A percentile compares a stretch with the other conserved stretches of the same genome.
Conservation (phyloP, 2,113 vertebrate genomes). For the Platichthys flesus region DNA sequence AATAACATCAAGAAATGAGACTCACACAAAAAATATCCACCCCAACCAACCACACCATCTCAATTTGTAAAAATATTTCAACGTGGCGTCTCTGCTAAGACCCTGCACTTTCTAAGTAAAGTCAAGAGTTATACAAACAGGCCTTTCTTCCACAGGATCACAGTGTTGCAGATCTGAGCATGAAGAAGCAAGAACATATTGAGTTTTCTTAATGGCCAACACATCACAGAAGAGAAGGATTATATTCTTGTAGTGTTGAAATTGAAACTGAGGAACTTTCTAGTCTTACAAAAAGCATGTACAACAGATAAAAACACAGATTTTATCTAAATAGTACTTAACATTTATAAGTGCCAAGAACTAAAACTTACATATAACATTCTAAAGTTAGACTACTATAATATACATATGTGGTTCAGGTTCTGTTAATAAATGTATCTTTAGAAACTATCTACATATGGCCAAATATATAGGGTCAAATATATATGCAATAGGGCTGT, state of each 20-base stretch:
- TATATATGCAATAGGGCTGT: too few relatives aligned
- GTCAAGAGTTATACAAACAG: constrained; percentile 15
- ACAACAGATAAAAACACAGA: constrained; percentile 2
- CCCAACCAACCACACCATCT: too few relatives aligned
- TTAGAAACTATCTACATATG: too few relatives aligned
- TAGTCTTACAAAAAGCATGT: constrained; percentile 3
- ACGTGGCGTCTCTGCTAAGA: not conserved
- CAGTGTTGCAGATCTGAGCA: not conserved
- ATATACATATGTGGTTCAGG: too few relatives aligned
- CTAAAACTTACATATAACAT: too few relatives aligned
- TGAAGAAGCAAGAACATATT: not conserved
- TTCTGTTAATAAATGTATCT: too few relatives aligned
- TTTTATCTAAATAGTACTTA: not conserved
- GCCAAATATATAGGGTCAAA: too few relatives aligned
- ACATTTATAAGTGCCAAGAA: not conserved
- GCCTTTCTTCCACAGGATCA: constrained; percentile 2
- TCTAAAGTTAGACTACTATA: too few relatives aligned
- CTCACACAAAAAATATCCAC: too few relatives aligned
- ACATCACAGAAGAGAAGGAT: constrained; percentile 50
- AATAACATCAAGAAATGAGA: not conserved
- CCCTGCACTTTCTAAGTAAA: constrained; percentile 10
- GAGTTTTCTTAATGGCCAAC: not conserved
- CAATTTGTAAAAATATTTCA: constrained; percentile 1
- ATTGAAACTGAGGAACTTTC: constrained; percentile 1
- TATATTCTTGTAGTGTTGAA: constrained; percentile 5